These are phyloP conservation scores for Stegodyphus mimosarum DNA, from an alignment of 1,140 invertebrate species.

Conservation along the genomic window DNA sequence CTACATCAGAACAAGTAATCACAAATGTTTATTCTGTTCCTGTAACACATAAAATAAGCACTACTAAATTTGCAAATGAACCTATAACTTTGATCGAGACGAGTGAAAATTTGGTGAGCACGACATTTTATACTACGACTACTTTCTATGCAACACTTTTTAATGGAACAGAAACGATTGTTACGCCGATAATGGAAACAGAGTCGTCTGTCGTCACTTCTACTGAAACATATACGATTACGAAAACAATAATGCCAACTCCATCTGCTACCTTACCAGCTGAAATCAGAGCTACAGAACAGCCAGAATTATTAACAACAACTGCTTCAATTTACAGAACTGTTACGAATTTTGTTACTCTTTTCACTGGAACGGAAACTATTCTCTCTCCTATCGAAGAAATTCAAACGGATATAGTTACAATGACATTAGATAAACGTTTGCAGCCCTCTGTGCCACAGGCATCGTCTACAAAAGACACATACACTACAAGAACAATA, in stretches of 20 bases:
- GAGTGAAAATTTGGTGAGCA: conserved; percentile 58
- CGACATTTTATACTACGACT: conserved; percentile 62
- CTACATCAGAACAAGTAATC: conserved; percentile 83
- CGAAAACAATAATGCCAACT: conserved; percentile 56
- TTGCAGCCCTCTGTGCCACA: background rate
- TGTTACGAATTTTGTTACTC: conserved; percentile 85
- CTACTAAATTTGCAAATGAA: background rate
- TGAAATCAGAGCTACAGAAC: conserved; percentile 6
- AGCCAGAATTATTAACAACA: background rate
- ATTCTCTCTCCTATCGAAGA: conserved; percentile 84
- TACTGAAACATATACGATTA: conserved; percentile 61
- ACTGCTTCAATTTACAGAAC: conserved; percentile 62
- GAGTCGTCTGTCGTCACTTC: conserved; percentile 62
- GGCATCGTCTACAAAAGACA: conserved; percentile 41
- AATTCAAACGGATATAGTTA: conserved; percentile 69
- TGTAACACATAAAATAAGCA: conserved; percentile 14
- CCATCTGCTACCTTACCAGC: conserved; percentile 3
- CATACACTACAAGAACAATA: conserved; percentile 59
- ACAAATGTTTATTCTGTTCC: conserved; percentile 63
- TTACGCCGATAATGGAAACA: conserved; percentile 64
- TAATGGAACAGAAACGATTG: conserved; percentile 63
- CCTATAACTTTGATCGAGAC: conserved; percentile 62
- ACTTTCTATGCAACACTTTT: conserved; percentile 65
- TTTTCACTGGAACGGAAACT: conserved; percentile 83
- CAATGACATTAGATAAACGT: conserved; percentile 37